Conservation (phyloP, 2,888 invertebrate genomes). For the Caenorhabditis afra region DNA sequence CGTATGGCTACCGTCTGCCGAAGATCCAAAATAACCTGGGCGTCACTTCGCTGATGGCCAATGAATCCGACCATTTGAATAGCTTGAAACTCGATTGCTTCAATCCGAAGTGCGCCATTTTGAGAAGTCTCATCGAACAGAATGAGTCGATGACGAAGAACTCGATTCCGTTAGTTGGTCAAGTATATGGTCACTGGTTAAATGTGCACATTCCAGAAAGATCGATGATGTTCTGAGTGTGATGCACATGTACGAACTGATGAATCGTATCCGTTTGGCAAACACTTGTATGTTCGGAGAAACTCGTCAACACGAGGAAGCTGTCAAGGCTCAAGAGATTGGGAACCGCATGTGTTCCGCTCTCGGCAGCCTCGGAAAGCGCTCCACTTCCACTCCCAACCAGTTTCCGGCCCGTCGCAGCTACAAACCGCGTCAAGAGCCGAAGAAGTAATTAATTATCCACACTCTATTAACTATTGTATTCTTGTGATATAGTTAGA, state of each 20-base stretch:
- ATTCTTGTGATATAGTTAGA: constrained; percentile 9
- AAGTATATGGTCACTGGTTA: background rate
- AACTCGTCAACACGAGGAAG: constrained; percentile 8
- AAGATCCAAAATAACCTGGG: constrained; percentile 35
- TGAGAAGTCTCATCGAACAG: constrained; percentile 45
- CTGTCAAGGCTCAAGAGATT: constrained; percentile 45
- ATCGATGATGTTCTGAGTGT: constrained; percentile 46
- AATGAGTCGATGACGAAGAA: constrained; percentile 19
- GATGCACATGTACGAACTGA: constrained; percentile 54
- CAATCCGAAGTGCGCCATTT: constrained; percentile 53
- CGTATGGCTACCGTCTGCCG: constrained; percentile 57
- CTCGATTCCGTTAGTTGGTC: constrained; percentile 35
- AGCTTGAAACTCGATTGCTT: constrained; percentile 23
- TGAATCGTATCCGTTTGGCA: constrained; percentile 49
- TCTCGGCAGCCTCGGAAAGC: constrained; percentile 8
- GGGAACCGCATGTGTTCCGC: constrained; percentile 52
- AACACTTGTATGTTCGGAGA: constrained; percentile 18
- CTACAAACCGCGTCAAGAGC: constrained; percentile 22
- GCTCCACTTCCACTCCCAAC: constrained; percentile 4
- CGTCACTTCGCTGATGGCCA: constrained; percentile 13
- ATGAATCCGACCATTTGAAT: background rate
- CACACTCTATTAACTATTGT: background rate
- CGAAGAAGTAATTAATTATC: constrained; percentile 11
- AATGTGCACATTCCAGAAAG: constrained; percentile 37
- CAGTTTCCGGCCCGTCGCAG: constrained; percentile 7